Percentiles rank a stretch among this genome's conserved stretches.
phyloP scores from a whole-genome alignment of 1,140 invertebrate genomes.

The Phenacoccus solenopsis region DNA sequence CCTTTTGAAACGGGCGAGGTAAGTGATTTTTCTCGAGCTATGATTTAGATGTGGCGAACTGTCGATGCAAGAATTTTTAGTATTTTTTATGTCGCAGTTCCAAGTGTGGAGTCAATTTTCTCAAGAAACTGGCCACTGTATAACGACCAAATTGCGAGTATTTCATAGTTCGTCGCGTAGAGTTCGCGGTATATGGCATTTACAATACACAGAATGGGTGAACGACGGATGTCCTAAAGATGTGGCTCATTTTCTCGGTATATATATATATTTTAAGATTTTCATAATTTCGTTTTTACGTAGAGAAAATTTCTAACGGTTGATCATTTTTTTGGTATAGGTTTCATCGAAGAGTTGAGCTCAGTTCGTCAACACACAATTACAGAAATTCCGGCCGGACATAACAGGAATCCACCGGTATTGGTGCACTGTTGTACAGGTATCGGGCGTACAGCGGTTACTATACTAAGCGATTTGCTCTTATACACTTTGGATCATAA shows the following conservation, averaged over 20 bases:
- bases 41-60: no score
- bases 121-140: conserved; percentile 44
- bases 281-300: background rate
- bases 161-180: conserved; percentile 40
- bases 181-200: conserved; percentile 59
- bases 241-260: conserved; percentile 50
- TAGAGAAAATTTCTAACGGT: background rate
- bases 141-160: conserved; percentile 43
- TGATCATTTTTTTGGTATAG: conserved; percentile 31
- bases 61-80: no score
- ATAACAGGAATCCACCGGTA: conserved; percentile 55
- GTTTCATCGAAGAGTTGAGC: conserved; percentile 73
- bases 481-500: conserved; percentile 77
- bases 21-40: conserved; percentile 15
- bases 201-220: conserved; percentile 67
- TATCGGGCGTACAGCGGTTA: conserved; percentile 56
- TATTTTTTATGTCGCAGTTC: conserved; percentile 38
- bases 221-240: conserved; percentile 51
- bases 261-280: conserved; percentile 24
- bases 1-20: conserved; percentile 42
- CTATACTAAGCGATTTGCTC: conserved; percentile 64
- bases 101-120: conserved; percentile 52
- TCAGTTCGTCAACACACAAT: conserved; percentile 60
- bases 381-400: conserved; percentile 47
- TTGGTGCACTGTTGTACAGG: conserved; percentile 56